phyloP scores from a whole-genome alignment of 2,113 vertebrate genomes.

The Engraulis encrasicolus region DNA sequence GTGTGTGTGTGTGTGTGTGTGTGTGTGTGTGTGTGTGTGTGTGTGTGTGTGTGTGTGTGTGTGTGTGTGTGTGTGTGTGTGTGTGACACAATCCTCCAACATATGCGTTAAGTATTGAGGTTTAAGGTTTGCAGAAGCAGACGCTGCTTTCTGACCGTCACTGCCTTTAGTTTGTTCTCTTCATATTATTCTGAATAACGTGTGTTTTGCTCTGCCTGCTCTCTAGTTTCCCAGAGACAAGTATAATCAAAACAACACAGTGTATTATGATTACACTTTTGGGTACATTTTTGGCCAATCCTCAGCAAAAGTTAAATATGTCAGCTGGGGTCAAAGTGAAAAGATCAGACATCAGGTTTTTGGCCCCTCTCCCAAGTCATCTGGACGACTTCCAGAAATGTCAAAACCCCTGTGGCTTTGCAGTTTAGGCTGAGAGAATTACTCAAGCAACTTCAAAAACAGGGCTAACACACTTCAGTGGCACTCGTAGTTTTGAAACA shows the following conservation, averaged over 20 bases:
- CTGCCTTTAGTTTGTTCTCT: not conserved
- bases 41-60: too few relatives aligned
- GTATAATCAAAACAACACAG: not conserved
- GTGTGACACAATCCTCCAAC: not conserved
- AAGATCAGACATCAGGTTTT: not conserved
- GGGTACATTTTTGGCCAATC: not conserved
- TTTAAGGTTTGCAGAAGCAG: not conserved
- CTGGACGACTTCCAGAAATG: constrained; percentile 9
- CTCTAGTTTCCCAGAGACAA: not conserved
- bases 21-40: too few relatives aligned
- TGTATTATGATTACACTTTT: not conserved
- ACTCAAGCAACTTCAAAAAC: not conserved
- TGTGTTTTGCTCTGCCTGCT: not conserved
- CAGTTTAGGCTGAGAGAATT: not conserved
- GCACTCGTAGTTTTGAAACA: not conserved
- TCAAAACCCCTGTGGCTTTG: constrained; percentile 2
- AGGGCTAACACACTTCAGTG: not conserved
- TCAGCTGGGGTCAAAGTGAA: not conserved
- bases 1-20: too few relatives aligned
- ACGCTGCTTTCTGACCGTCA: not conserved
- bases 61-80: too few relatives aligned
- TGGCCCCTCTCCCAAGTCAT: not conserved
- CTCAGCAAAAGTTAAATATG: not conserved
- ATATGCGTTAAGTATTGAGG: not conserved
- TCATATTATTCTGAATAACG: not conserved